phyloP scores from a whole-genome alignment of 2,113 vertebrate genomes.

The Tachuris rubrigastra region DNA sequence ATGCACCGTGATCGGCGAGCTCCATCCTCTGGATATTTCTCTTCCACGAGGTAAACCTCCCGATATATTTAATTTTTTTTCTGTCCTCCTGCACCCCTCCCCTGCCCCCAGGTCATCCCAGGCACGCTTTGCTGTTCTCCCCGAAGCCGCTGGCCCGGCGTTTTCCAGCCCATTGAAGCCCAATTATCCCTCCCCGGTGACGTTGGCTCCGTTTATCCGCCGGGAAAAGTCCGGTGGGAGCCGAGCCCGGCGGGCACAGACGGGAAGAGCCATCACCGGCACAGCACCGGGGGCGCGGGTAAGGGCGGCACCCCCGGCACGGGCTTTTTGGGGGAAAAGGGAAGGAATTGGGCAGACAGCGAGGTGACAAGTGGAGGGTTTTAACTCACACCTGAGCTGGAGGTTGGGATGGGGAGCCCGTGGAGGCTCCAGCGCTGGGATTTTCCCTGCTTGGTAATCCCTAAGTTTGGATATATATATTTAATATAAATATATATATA shows the following conservation, averaged over 20 bases:
- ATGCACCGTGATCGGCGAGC: accelerated
- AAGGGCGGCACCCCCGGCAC: background rate
- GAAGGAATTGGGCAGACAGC: accelerated
- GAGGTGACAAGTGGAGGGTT: accelerated
- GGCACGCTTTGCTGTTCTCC: background rate
- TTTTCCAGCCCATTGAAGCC: background rate
- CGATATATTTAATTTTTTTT: accelerated
- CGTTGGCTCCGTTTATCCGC: background rate
- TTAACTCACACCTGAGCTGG: accelerated
- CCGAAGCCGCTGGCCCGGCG: accelerated
- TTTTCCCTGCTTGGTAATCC: background rate
- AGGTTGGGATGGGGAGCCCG: background rate
- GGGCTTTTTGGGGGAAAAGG: accelerated
- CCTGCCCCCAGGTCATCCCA: background rate
- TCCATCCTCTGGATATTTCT: background rate
- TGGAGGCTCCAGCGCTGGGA: accelerated
- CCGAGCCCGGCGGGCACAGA: background rate
- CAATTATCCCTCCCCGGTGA: conserved; percentile 8
- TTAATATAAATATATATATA: too few species aligned
- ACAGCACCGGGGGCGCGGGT: background rate
- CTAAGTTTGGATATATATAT: background rate
- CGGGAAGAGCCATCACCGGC: background rate
- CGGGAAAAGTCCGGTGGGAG: background rate
- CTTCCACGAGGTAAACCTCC: background rate
- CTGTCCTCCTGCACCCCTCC: background rate